Evolutionary conservation across 2,888 invertebrate genomes (phyloP), one percentile per base, ranked within the genome.

Genomic region (Drosophila paranaensis): DNA sequence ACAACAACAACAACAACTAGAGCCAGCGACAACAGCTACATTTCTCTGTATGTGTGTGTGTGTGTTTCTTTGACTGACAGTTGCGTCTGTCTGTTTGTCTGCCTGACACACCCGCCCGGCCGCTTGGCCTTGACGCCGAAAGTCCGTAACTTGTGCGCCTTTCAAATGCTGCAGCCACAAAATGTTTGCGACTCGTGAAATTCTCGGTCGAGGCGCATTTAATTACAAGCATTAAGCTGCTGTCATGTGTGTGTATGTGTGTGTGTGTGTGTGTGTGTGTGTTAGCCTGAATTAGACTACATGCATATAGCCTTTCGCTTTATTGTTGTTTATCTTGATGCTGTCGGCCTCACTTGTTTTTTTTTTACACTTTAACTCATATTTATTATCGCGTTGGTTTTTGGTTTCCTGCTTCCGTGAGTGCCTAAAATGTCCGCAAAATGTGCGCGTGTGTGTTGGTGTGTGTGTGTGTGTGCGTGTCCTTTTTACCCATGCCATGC

Each of bases 331-430:
- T 83, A 87, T 89, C 84, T 86, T 71, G 81, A 78, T 86, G 83
- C 64, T 81, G 72, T 56, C 72, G 73, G 71, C 62, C 61, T 42
- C 48, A 57, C 54, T 55, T 56, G 73, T 76, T 87, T 88, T 56
- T 74, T 76, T 87, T 88, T 86, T 78, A 74, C 87, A 83, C 71
- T 88, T 82, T 86, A 78, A 68, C 73, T 68, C 76, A 81, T 88
- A 89, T 89, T 88, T 89, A 86, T 86, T 89, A 89, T 88, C 86
- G 71, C 83, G 71, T 74, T 74, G 75, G 69, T 65, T 60, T 69
- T 72, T 60, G 63, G 66, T 63, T 75, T 83, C 78, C 72, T 66
- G 71, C 55, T 61, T 69, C 79, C 79, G 74, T 82, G 76, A 83
- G 82, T 80, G 72, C 79, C 87, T 60, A 71, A 63, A 64, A 63